These are phyloP conservation scores for Cerastis leucographa DNA, from an alignment of 2,888 invertebrate genomes.

Conservation along the genomic window DNA sequence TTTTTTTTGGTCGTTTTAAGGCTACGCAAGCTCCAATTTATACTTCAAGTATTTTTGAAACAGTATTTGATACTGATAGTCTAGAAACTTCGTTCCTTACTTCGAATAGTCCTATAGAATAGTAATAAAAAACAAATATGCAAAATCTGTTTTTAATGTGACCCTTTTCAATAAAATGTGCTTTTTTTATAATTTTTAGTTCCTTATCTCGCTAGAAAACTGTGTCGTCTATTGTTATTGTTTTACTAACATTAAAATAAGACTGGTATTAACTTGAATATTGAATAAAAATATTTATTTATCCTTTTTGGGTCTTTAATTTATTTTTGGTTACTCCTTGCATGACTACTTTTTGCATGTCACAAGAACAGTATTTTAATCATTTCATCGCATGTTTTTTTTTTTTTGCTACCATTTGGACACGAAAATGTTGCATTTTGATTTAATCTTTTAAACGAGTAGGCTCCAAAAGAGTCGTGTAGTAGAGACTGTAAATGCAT, in stretches of 20 bases:
- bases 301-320: conserved; percentile 80
- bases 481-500: neutral
- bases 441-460: neutral
- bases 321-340: conserved; percentile 73
- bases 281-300: conserved; percentile 85
- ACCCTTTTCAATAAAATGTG: conserved; percentile 41
- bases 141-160: conserved; percentile 22
- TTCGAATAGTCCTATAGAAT: conserved; percentile 18
- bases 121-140: conserved; percentile 16
- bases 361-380: neutral
- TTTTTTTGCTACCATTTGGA: neutral
- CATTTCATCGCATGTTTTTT: conserved; percentile 37
- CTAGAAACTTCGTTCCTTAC: conserved; percentile 1
- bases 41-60: conserved; percentile 27
- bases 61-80: conserved; percentile 27
- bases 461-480: neutral
- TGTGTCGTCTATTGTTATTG: conserved; percentile 63
- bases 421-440: neutral
- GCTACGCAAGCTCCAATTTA: conserved; percentile 7
- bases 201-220: conserved; percentile 56
- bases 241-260: conserved; percentile 80
- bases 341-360: conserved; percentile 65
- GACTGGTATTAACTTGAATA: conserved; percentile 80
- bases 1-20: conserved; percentile 2
- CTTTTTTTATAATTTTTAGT: conserved; percentile 40